Conservation (phyloP, 2,888 invertebrate genomes). For the Gonocerus acuteangulatus region DNA sequence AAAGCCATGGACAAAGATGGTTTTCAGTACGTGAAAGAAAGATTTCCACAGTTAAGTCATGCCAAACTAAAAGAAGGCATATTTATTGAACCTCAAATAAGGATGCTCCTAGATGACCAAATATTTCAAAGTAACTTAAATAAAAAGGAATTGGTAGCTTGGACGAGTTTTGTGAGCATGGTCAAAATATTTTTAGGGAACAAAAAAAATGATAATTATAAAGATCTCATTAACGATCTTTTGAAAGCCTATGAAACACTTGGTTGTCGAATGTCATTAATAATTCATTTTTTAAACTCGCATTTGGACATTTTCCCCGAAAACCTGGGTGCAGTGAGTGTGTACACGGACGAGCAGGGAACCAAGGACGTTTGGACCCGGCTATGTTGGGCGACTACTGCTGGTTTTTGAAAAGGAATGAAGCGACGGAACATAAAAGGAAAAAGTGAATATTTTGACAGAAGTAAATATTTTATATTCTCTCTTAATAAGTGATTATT, state of each 20-base stretch:
- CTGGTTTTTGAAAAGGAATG: neutral
- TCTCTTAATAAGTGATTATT: too few species aligned
- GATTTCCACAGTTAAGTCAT: neutral
- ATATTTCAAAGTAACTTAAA: too few species aligned
- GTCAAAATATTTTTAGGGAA: neutral
- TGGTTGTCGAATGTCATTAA: slow-evolving; percentile 38
- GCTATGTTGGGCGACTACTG: neutral
- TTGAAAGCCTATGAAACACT: neutral
- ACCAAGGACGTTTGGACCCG: neutral
- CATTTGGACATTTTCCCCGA: slow-evolving; percentile 42
- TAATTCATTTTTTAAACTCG: slow-evolving; percentile 41
- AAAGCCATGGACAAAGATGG: too few species aligned
- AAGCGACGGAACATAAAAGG: too few species aligned
- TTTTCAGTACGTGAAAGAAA: neutral
- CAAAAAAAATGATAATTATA: neutral
- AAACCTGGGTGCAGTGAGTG: slow-evolving; percentile 41
- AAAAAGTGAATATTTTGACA: too few species aligned
- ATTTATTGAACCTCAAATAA: too few species aligned
- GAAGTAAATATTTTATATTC: too few species aligned
- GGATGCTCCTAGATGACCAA: too few species aligned
- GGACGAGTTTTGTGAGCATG: neutral
- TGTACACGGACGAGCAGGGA: neutral
- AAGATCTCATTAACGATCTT: neutral
- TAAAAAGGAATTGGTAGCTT: neutral
- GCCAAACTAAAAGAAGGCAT: neutral